Evolutionary conservation across 2,888 invertebrate species (phyloP).

Genomic region (Calliopum simillimum): DNA sequence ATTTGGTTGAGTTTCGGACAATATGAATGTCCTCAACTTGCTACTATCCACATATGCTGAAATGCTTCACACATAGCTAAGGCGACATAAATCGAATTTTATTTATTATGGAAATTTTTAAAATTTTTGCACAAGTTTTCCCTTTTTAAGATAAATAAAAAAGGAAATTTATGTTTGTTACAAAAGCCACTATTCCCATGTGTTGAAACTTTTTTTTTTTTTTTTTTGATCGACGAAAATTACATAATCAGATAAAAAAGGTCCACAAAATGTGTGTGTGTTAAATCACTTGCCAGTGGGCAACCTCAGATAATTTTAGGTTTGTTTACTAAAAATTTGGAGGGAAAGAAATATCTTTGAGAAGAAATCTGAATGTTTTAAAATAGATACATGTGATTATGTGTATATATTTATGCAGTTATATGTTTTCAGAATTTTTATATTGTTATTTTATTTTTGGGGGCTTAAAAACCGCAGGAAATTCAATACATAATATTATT

Average conservation of each 20-base stretch:
- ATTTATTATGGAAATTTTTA: slow-evolving; percentile 25
- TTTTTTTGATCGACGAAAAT: background rate
- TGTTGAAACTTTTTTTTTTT: background rate
- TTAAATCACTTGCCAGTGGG: too few species aligned
- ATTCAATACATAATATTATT: too few species aligned
- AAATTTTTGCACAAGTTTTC: background rate
- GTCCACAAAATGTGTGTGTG: background rate
- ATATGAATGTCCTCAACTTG: background rate
- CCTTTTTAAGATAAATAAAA: background rate
- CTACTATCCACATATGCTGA: too few species aligned
- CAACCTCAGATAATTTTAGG: too few species aligned
- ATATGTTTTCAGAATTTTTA: too few species aligned
- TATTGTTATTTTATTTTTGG: too few species aligned
- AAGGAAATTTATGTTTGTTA: background rate
- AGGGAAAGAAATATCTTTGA: too few species aligned
- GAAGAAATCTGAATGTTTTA: too few species aligned
- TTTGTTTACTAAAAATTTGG: too few species aligned
- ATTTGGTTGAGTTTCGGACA: background rate
- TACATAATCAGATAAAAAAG: slow-evolving; percentile 4
- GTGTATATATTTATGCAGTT: too few species aligned
- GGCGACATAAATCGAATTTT: slow-evolving; percentile 23
- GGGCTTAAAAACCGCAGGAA: too few species aligned
- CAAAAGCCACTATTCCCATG: background rate
- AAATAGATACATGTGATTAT: too few species aligned
- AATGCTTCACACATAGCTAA: slow-evolving; percentile 7